Percentiles rank a stretch among this genome's conserved stretches.
Evolutionary conservation across 2,888 invertebrate genomes (phyloP).

Genomic region (Drosophila anomelani): DNA sequence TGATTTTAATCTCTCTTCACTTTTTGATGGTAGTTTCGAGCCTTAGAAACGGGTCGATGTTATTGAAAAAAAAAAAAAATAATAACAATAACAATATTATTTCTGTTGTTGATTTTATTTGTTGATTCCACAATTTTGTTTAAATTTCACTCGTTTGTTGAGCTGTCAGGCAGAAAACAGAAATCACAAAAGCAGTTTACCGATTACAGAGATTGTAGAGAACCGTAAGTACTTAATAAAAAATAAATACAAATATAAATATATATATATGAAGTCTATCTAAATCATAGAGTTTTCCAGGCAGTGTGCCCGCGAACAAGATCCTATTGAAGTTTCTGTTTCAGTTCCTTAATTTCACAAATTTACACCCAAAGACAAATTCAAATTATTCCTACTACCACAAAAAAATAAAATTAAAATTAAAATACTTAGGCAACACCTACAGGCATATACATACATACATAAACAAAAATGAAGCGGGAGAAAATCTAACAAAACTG

Average conservation of each 20-base stretch:
- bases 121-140: conserved; percentile 40
- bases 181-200: conserved; percentile 27
- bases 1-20: conserved; percentile 3
- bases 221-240: conserved; percentile 66
- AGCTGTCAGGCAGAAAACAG: conserved; percentile 55
- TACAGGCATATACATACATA: conserved; percentile 36
- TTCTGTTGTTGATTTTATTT: conserved; percentile 33
- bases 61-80: conserved; percentile 7
- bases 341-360: conserved; percentile 25
- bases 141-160: conserved; percentile 14
- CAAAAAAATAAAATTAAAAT: conserved; percentile 11
- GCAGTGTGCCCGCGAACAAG: conserved; percentile 46
- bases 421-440: conserved; percentile 31
- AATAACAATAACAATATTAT: conserved; percentile 5
- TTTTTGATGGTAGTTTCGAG: conserved; percentile 7
- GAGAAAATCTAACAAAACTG: conserved; percentile 49
- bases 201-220: conserved; percentile 31
- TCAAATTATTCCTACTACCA: conserved; percentile 44
- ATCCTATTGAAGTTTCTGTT: conserved; percentile 37
- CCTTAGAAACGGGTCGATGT: conserved; percentile 7
- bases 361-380: conserved; percentile 6
- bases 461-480: conserved; percentile 29
- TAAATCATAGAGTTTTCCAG: conserved; percentile 72
- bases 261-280: conserved; percentile 44
- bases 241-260: conserved; percentile 3